A percentile compares a stretch with the other conserved stretches of the same genome.
Conservation (phyloP, 2,797 vertebrate genomes). For the Balearica regulorum region DNA sequence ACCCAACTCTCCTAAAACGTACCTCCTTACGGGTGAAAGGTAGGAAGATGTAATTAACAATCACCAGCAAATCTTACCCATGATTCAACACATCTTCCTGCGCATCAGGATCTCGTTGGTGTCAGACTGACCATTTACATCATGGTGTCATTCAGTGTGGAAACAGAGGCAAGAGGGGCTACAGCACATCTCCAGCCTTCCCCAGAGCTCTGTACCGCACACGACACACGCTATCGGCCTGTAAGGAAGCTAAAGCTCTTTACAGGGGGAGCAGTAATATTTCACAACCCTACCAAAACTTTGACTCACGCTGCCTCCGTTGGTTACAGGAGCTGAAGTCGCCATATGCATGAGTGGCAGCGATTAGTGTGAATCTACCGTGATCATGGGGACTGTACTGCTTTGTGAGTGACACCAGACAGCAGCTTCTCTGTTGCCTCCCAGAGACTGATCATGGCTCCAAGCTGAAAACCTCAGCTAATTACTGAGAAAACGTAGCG, state of each 20-base stretch:
- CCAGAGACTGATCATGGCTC: neutral
- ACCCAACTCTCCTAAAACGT: neutral
- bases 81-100: neutral
- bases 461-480: neutral
- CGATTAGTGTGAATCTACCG: too few relatives aligned
- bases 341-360: accelerated
- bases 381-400: accelerated
- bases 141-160: accelerated
- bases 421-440: neutral
- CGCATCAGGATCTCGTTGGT: neutral
- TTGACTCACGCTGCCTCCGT: accelerated
- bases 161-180: neutral
- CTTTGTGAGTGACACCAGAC: neutral
- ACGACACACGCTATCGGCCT: accelerated
- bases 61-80: neutral
- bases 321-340: neutral
- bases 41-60: neutral
- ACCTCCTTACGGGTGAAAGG: neutral
- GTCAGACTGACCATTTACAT: neutral
- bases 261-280: neutral
- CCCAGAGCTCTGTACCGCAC: neutral
- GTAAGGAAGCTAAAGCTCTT: neutral
- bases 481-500: neutral
- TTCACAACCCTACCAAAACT: neutral
- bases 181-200: neutral